These are phyloP conservation scores for Nothobranchius kuhntae DNA, from an alignment of 2,113 vertebrate species.

Conservation along the genomic window DNA sequence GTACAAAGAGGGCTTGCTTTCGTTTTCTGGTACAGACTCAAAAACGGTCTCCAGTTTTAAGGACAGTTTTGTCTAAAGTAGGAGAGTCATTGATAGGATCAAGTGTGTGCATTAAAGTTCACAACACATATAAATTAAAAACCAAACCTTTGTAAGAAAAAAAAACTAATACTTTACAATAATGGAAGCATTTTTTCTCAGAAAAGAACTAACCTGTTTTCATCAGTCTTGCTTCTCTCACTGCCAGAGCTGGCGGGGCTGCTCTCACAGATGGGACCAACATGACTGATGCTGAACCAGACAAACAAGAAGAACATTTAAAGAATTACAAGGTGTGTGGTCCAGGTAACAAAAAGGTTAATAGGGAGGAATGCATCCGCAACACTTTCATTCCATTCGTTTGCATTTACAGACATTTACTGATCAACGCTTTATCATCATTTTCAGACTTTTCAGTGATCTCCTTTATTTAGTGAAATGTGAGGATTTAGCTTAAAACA, in stretches of 20 bases:
- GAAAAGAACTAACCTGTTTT: slow-evolving; percentile 81
- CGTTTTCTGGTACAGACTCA: background rate
- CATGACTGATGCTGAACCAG: slow-evolving; percentile 87
- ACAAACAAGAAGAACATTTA: slow-evolving; percentile 4
- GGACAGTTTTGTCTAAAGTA: background rate
- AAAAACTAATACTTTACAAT: background rate
- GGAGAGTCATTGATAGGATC: background rate
- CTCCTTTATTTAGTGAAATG: background rate
- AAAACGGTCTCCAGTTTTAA: background rate
- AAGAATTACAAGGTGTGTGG: background rate
- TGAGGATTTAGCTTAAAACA: background rate
- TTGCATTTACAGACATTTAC: no score
- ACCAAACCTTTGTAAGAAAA: background rate
- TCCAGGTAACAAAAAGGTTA: background rate
- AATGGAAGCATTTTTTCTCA: background rate
- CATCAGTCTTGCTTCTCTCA: slow-evolving; percentile 84
- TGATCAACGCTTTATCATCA: background rate
- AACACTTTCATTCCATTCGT: background rate
- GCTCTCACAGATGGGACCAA: slow-evolving; percentile 93
- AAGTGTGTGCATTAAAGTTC: no score
- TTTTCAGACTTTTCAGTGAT: background rate
- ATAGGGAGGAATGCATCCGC: background rate
- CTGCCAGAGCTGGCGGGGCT: slow-evolving; percentile 86
- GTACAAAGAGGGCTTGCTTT: slow-evolving; percentile 3
- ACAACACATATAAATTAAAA: background rate